These are phyloP conservation scores for Apocheima hispidaria DNA, from an alignment of 2,888 invertebrate genomes.

Conservation along the genomic window DNA sequence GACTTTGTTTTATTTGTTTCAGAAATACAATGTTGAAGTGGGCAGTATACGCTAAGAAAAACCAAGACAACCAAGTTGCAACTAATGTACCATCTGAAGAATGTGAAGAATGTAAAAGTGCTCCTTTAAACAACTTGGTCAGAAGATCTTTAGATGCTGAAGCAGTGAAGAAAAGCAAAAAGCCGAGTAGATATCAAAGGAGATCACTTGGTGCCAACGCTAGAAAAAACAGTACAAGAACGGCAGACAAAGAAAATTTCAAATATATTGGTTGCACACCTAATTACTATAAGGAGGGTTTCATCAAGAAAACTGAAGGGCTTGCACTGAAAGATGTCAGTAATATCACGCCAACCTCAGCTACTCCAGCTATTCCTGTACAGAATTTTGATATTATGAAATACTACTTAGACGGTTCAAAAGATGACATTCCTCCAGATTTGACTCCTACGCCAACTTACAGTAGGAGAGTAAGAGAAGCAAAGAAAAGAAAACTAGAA, in stretches of 20 bases:
- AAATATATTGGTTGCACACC: conserved; percentile 85
- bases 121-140: conserved; percentile 58
- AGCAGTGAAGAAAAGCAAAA: conserved; percentile 76
- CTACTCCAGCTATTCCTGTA: conserved; percentile 73
- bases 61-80: conserved; percentile 64
- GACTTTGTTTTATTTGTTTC: conserved; percentile 54
- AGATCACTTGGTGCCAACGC: conserved; percentile 73
- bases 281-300: conserved; percentile 87
- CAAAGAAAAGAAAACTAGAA: conserved; percentile 80
- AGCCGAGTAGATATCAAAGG: conserved; percentile 79
- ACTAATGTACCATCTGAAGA: conserved; percentile 58
- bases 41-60: conserved; percentile 84
- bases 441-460: conserved; percentile 77
- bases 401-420: conserved; percentile 62
- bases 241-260: conserved; percentile 78
- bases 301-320: conserved; percentile 82
- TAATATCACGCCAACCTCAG: conserved; percentile 86
- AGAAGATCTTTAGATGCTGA: conserved; percentile 76
- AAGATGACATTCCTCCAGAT: conserved; percentile 71
- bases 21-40: conserved; percentile 87
- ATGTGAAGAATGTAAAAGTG: conserved; percentile 55
- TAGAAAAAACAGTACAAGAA: conserved; percentile 68
- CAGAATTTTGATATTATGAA: conserved; percentile 69
- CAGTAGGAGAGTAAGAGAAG: conserved; percentile 79
- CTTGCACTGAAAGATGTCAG: conserved; percentile 86